A percentile compares a stretch with the other conserved stretches of the same genome.
These are phyloP conservation scores for Myodes glareolus DNA, from an alignment of 2,113 vertebrate species.

Conservation along the genomic window DNA sequence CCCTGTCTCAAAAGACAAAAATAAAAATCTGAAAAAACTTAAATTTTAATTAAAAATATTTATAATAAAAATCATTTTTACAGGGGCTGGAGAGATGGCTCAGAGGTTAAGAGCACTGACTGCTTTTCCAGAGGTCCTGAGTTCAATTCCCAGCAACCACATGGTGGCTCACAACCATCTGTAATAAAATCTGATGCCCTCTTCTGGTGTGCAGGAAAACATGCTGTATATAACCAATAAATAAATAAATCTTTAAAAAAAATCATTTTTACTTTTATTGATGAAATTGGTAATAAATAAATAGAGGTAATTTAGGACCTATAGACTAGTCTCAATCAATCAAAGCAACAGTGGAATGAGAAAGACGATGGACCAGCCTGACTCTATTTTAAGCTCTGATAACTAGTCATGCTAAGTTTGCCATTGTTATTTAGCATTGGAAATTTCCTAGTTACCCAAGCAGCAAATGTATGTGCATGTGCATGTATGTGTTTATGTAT, in stretches of 20 bases:
- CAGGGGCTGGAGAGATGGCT: too few relatives aligned
- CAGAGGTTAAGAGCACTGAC: too few relatives aligned
- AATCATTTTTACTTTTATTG: background rate
- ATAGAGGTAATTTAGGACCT: background rate
- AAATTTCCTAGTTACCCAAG: constrained; percentile 25
- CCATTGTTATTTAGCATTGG: background rate
- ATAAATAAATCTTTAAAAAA: too few relatives aligned
- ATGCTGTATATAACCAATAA: too few relatives aligned
- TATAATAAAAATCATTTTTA: background rate
- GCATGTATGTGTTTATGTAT: too few relatives aligned
- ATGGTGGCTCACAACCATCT: too few relatives aligned
- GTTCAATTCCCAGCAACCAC: too few relatives aligned
- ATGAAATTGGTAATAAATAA: constrained; percentile 23
- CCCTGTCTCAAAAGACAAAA: background rate
- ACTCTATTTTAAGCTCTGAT: background rate
- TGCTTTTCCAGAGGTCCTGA: too few relatives aligned
- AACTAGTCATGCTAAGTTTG: constrained; percentile 28
- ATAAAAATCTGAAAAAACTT: background rate
- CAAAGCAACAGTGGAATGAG: background rate
- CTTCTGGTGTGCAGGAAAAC: too few relatives aligned
- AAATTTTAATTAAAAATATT: background rate
- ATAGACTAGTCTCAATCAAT: background rate
- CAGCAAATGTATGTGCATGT: background rate
- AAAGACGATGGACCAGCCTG: background rate
- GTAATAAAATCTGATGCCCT: too few relatives aligned